Percentiles rank a stretch among this genome's conserved stretches.
phyloP scores from a whole-genome alignment of 92 coral and sea anemone genomes.

The Isaurus tuberculatus region DNA sequence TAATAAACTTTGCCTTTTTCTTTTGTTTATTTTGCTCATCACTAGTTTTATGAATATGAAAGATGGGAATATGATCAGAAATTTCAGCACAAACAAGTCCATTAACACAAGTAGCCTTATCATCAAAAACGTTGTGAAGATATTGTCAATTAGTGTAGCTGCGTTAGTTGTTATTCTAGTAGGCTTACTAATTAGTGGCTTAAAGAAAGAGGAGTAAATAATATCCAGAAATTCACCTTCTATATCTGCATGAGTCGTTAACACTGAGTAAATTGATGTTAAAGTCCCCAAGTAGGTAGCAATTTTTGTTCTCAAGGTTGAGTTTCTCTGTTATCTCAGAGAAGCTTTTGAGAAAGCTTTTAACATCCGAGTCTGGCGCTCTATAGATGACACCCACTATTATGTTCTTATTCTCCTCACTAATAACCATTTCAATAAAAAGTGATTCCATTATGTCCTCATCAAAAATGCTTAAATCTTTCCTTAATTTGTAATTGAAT shows the following conservation, averaged over 20 bases:
- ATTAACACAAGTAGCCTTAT: conserved; percentile 33
- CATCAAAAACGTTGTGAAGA: conserved; percentile 12
- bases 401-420: conserved; percentile 20
- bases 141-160: conserved; percentile 44
- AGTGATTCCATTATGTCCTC: conserved; percentile 42
- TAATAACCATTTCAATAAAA: conserved; percentile 50
- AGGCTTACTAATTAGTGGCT: conserved; percentile 39
- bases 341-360: background rate
- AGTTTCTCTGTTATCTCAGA: conserved; percentile 8
- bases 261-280: conserved; percentile 17
- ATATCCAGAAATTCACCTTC: background rate
- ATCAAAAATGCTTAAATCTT: conserved; percentile 9
- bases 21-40: conserved; percentile 3
- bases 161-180: conserved; percentile 7
- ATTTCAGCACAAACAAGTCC: conserved; percentile 37
- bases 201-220: conserved; percentile 32
- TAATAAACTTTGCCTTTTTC: no score
- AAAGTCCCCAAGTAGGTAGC: conserved; percentile 35
- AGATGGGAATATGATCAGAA: conserved; percentile 4
- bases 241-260: background rate
- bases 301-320: conserved; percentile 13
- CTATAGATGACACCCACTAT: conserved; percentile 39
- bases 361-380: conserved; percentile 34
- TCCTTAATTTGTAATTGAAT: conserved; percentile 10
- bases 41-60: conserved; percentile 34